Conservation (phyloP, 2,113 vertebrate genomes). For the Zosterops pallidus region DNA sequence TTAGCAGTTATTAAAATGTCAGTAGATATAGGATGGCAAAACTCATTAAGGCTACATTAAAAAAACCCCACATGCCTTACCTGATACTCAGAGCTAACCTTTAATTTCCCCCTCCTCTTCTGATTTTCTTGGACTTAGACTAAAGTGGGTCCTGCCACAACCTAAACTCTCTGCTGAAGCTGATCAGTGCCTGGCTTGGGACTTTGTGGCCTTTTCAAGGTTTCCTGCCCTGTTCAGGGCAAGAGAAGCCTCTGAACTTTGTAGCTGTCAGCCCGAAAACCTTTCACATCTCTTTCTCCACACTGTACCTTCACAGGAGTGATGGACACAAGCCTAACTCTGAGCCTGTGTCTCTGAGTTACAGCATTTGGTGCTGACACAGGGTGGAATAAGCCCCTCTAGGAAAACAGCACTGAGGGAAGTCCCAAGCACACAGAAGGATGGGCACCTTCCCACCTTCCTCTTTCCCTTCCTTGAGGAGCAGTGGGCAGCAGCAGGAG, state of each 20-base stretch:
- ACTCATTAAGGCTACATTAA: constrained; percentile 26
- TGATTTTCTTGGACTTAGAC: not conserved
- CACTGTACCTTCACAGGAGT: not conserved
- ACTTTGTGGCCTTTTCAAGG: not conserved
- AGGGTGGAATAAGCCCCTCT: not conserved
- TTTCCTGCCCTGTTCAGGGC: not conserved
- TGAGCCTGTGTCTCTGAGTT: not conserved
- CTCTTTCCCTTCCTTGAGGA: not conserved
- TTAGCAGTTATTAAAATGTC: constrained; percentile 65
- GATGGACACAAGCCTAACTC: not conserved
- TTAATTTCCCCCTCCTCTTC: not conserved
- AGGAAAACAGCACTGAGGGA: not conserved
- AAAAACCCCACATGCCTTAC: not conserved
- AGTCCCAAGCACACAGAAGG: not conserved
- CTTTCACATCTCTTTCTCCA: not conserved
- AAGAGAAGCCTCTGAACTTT: not conserved
- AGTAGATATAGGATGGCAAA: constrained; percentile 43
- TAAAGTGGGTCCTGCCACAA: not conserved
- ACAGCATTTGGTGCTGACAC: not conserved
- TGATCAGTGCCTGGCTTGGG: not conserved
- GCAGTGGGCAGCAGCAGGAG: not conserved
- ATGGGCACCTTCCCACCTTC: not conserved
- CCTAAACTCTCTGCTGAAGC: not conserved
- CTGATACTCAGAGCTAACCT: not conserved
- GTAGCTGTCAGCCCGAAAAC: not conserved